Base-by-base conservation (phyloP, 2,113 vertebrate species). In the Pheucticus melanocephalus region DNA sequence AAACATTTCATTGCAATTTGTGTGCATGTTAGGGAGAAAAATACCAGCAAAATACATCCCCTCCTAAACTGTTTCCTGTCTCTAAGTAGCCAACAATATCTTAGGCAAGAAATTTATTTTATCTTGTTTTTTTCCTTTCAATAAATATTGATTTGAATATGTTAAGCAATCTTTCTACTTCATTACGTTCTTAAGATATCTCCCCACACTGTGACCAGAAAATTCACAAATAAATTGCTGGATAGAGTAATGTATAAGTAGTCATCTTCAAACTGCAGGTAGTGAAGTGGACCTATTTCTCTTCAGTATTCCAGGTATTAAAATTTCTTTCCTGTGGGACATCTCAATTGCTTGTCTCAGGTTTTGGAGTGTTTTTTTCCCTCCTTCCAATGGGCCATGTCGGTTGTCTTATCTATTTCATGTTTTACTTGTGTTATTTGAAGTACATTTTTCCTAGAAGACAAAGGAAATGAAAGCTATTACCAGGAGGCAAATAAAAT, bases 131-230 rank as follows among this genome's bases (percentile, higher is more conserved):
- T 61, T 92, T 94, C 48, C 25, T 84, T 92, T 85, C 54, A 82
- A 87, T 84, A 88, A 86, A 94, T 31, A 82, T 86, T 88, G 84
- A 23, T 86, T 92, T 90, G 35, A 90, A 57, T 42, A 20, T 72
- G 53, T 88, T 91, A 82, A 78, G 37, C 37, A 88, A 57, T 75
- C 25, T 88, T 92, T 86, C 65, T 86, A 71, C 35, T 69, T 93
- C 47, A 60, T 71, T 86, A 94, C 64, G 18, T 82, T 60, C 54
- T 82, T 82, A 86, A 89, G 33, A 31, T 59, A n/a, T 57, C 5
- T 84, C 9, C 21, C 33, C 47, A 44, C 13, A 85, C 65, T 77
- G 31, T 4, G 3, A 72, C 39, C 14, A 81, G 27, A 12, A 17
- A 64, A 68, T 80, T 94, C 63, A 68, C 30, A 80, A 83, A 92